phyloP scores from a whole-genome alignment of 2,797 vertebrate genomes.

The Rhynchonycteris naso region DNA sequence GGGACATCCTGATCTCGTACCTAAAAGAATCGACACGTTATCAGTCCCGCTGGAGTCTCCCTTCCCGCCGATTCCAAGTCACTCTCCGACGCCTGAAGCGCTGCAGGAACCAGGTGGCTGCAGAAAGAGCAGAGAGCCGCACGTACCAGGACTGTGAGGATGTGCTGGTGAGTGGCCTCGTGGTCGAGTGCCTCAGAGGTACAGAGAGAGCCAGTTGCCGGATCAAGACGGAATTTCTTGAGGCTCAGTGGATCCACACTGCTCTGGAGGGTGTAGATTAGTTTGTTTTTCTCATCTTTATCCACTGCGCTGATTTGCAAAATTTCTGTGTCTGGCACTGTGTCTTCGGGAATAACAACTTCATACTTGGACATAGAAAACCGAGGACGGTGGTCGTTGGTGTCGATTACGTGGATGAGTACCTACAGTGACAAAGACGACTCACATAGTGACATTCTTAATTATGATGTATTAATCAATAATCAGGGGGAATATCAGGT shows the following conservation, averaged over 20 bases:
- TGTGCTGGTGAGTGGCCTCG: slow-evolving; percentile 93
- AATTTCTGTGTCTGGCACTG: slow-evolving; percentile 91
- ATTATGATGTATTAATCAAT: background rate
- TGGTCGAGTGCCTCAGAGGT: slow-evolving; percentile 95
- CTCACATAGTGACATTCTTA: background rate
- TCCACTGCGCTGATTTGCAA: slow-evolving; percentile 93
- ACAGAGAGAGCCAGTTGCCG: slow-evolving; percentile 92
- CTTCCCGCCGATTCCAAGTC: background rate
- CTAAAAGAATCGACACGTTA: slow-evolving; percentile 83
- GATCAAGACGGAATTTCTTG: slow-evolving; percentile 96
- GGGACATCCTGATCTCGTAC: slow-evolving; percentile 99
- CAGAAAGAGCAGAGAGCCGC: background rate
- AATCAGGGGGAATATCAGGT: background rate
- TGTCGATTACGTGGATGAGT: slow-evolving; percentile 97
- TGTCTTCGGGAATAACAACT: slow-evolving; percentile 93
- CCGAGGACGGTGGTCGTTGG: slow-evolving; percentile 97
- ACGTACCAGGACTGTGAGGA: slow-evolving; percentile 97
- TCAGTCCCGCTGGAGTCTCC: background rate
- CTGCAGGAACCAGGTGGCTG: background rate
- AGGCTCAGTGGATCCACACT: slow-evolving; percentile 96
- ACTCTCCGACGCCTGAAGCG: background rate
- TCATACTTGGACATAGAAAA: slow-evolving; percentile 94
- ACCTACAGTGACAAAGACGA: slow-evolving; percentile 87
- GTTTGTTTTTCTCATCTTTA: slow-evolving; percentile 97
- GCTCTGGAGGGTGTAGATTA: slow-evolving; percentile 96